These are phyloP conservation scores for Lagodon rhomboides DNA, from an alignment of 2,797 vertebrate species.

Conservation along the genomic window DNA sequence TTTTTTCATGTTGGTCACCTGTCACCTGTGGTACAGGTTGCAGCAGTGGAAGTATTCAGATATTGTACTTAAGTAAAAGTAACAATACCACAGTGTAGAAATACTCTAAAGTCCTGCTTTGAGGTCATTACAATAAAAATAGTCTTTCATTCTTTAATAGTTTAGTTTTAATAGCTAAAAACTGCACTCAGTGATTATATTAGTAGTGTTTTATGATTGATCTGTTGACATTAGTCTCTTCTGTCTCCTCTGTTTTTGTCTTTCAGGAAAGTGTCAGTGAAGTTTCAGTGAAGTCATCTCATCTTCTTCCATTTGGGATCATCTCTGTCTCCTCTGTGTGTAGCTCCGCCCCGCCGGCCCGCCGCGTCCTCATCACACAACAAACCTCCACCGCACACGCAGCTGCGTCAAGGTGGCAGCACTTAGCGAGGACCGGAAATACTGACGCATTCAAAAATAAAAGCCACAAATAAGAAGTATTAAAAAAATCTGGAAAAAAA, in stretches of 20 bases:
- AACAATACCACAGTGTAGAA: neutral
- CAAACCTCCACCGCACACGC: slow-evolving; percentile 24
- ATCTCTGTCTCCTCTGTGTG: neutral
- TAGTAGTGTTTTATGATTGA: neutral
- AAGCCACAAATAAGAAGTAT: neutral
- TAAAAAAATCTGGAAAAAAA: neutral
- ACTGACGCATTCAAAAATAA: neutral
- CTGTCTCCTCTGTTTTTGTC: neutral
- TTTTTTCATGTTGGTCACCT: neutral
- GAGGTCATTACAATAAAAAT: too few relatives aligned
- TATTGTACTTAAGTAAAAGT: too few relatives aligned
- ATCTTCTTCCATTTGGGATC: too few relatives aligned
- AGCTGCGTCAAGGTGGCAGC: neutral
- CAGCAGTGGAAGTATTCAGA: too few relatives aligned
- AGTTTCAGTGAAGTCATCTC: neutral
- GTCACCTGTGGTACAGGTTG: too few relatives aligned
- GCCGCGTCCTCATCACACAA: slow-evolving; percentile 28
- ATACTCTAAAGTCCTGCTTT: too few relatives aligned
- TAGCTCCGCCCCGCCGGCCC: slow-evolving; percentile 62
- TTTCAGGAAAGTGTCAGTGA: too few relatives aligned
- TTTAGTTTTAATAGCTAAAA: neutral
- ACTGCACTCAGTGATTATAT: neutral
- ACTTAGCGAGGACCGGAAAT: slow-evolving; percentile 22
- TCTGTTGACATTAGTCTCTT: neutral
- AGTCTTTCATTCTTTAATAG: neutral